These are phyloP conservation scores for Drosophila rhopaloa DNA, from an alignment of 1,140 invertebrate species.

Conservation along the genomic window DNA sequence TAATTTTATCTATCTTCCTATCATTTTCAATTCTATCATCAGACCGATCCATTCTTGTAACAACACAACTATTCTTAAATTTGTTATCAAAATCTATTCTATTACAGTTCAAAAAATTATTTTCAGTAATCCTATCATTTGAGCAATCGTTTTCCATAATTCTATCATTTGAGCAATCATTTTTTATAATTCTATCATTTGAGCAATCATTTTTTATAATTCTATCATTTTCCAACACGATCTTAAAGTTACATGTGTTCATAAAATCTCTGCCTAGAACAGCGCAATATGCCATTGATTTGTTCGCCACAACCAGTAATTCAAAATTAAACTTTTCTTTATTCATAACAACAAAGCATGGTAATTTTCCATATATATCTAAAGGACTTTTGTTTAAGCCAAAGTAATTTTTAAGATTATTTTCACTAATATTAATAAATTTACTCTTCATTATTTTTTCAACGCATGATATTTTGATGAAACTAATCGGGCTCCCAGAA, in stretches of 20 bases:
- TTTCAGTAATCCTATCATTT: not conserved
- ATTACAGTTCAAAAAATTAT: no score
- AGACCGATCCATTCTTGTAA: no score
- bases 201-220: not conserved
- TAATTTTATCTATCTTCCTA: no score
- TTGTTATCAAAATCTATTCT: no score
- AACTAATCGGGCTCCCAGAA: slow-evolving; percentile 10
- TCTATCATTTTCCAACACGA: not conserved
- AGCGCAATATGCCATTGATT: not conserved
- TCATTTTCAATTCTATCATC: no score
- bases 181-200: not conserved
- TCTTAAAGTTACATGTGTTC: slow-evolving; percentile 13
- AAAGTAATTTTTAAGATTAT: not conserved
- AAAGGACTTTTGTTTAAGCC: slow-evolving; percentile 1
- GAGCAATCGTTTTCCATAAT: not conserved
- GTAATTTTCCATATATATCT: slow-evolving; percentile 3
- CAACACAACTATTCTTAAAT: no score
- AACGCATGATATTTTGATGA: not conserved
- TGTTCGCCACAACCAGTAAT: slow-evolving; percentile 2
- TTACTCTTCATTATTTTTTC: not conserved
- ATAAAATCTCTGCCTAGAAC: slow-evolving; percentile 8
- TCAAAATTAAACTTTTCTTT: not conserved
- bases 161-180: not conserved
- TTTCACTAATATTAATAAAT: not conserved
- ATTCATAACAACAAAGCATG: not conserved